A percentile compares a stretch with the other conserved stretches of the same genome.
Evolutionary conservation across 35 echinoderm and acorn worm species (phyloP).

Genomic region (Heliocidaris tuberculata): DNA sequence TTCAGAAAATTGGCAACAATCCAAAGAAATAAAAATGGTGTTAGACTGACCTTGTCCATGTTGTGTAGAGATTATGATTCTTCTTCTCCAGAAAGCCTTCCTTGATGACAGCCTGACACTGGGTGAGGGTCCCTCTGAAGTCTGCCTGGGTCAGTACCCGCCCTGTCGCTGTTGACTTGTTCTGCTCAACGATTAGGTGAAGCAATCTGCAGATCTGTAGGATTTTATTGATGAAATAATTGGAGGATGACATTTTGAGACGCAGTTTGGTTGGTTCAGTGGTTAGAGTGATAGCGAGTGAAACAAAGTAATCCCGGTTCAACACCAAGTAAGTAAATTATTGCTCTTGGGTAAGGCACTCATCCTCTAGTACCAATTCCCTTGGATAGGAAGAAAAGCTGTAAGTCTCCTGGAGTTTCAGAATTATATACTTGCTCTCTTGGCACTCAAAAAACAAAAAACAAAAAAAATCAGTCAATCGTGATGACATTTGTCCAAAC

Average conservation of each 20-base stretch:
- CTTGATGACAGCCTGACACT: slow-evolving; percentile 89
- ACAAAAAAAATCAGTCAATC: neutral
- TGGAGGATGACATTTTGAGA: neutral
- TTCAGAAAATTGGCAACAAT: neutral
- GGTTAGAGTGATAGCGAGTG: neutral
- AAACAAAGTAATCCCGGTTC: neutral
- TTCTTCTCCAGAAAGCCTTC: slow-evolving; percentile 99
- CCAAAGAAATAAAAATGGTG: neutral
- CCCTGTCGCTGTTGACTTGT: slow-evolving; percentile 74
- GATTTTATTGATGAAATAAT: slow-evolving; percentile 36
- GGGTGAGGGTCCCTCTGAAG: slow-evolving; percentile 59
- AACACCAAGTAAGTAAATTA: neutral
- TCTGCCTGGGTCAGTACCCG: slow-evolving; percentile 71
- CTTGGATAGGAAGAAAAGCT: neutral
- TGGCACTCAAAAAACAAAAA: too few species aligned
- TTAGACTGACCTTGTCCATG: slow-evolving; percentile 87
- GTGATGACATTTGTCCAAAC: neutral
- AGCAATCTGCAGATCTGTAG: slow-evolving; percentile 90
- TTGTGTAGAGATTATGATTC: slow-evolving; percentile 93
- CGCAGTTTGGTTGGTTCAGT: neutral
- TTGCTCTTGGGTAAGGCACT: neutral
- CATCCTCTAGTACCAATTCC: neutral
- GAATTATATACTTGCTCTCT: too few species aligned
- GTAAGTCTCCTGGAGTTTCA: neutral
- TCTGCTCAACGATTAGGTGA: slow-evolving; percentile 92